Conservation (phyloP, 2,888 invertebrate species). For the Noctua comes region DNA sequence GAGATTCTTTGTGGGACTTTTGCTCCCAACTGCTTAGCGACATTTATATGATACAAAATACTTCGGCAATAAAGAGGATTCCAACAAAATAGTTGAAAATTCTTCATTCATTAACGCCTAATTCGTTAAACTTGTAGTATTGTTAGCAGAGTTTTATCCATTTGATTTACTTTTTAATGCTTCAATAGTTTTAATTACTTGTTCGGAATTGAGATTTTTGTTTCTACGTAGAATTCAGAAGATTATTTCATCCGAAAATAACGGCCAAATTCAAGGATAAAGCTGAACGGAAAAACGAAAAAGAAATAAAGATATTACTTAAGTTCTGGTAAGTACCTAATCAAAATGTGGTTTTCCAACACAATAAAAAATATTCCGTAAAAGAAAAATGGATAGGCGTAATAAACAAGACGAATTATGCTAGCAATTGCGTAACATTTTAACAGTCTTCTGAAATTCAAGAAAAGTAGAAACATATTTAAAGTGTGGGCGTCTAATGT, state of each 20-base stretch:
- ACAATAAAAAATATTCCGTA: slow-evolving; percentile 16
- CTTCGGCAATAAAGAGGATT: slow-evolving; percentile 42
- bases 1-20: slow-evolving; percentile 72
- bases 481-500: slow-evolving; percentile 56
- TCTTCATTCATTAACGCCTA: slow-evolving; percentile 42
- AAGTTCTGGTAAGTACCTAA: slow-evolving; percentile 33
- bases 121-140: slow-evolving; percentile 46
- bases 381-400: slow-evolving; percentile 35
- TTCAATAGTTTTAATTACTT: slow-evolving; percentile 13
- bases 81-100: slow-evolving; percentile 39
- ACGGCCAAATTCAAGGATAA: slow-evolving; percentile 3
- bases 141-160: slow-evolving; percentile 13
- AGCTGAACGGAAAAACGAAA: not conserved
- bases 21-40: slow-evolving; percentile 59
- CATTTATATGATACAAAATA: slow-evolving; percentile 62
- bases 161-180: slow-evolving; percentile 8
- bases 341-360: slow-evolving; percentile 31
- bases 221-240: not conserved
- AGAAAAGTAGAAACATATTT: slow-evolving; percentile 42
- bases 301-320: slow-evolving; percentile 18
- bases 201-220: not conserved
- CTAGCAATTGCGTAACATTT: slow-evolving; percentile 28
- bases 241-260: slow-evolving; percentile 2
- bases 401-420: slow-evolving; percentile 48
- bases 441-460: slow-evolving; percentile 41